These are phyloP conservation scores for Aphelinus certus DNA, from an alignment of 1,140 invertebrate species.

Conservation along the genomic window DNA sequence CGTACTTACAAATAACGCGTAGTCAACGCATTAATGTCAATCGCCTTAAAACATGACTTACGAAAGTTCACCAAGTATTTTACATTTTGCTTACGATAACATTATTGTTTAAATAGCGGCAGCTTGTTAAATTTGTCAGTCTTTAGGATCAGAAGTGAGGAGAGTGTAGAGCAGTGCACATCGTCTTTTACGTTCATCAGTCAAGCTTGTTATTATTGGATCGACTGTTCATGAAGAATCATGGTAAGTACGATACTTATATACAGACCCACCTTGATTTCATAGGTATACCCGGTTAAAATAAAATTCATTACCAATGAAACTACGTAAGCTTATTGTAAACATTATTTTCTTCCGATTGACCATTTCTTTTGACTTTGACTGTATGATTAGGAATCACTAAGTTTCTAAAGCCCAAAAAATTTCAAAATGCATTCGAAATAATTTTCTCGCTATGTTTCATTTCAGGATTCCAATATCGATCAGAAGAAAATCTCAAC, in stretches of 20 bases:
- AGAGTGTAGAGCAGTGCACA: neutral
- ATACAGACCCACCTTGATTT: too few relatives aligned
- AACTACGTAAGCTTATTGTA: too few relatives aligned
- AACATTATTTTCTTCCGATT: too few relatives aligned
- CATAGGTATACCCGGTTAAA: too few relatives aligned
- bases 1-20: neutral
- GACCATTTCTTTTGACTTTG: too few relatives aligned
- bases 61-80: neutral
- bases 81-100: slow-evolving; percentile 10
- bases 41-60: slow-evolving; percentile 13
- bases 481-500: neutral
- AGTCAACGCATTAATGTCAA: neutral
- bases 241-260: too few relatives aligned
- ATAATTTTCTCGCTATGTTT: too few relatives aligned
- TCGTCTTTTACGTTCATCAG: neutral
- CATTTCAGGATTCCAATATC: slow-evolving; percentile 17
- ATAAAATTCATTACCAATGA: too few relatives aligned
- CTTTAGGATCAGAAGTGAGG: neutral
- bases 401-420: too few relatives aligned
- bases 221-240: too few relatives aligned
- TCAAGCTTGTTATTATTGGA: neutral
- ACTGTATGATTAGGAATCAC: too few relatives aligned
- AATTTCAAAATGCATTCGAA: too few relatives aligned
- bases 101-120: neutral
- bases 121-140: neutral